These are phyloP conservation scores for Dinoponera quadriceps DNA, from an alignment of 1,140 invertebrate species.

Conservation along the genomic window DNA sequence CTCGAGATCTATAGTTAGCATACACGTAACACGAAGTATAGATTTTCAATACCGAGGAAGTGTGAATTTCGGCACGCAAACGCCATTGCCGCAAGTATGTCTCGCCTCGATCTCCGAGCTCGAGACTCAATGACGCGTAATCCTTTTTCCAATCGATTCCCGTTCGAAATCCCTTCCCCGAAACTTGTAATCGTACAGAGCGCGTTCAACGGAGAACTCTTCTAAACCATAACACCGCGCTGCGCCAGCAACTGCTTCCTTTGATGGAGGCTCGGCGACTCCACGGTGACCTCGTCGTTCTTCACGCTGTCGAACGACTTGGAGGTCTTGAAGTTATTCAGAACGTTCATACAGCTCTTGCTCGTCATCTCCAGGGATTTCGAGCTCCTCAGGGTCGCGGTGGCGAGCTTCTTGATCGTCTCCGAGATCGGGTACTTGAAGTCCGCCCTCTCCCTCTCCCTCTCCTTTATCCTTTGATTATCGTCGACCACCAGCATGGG, in stretches of 20 bases:
- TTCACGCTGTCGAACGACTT: slow-evolving; percentile 77
- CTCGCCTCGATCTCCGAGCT: too few relatives aligned
- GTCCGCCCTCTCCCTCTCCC: slow-evolving; percentile 77
- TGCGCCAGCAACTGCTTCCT: slow-evolving; percentile 83
- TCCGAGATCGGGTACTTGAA: slow-evolving; percentile 84
- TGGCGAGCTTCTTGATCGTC: slow-evolving; percentile 83
- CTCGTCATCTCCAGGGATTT: slow-evolving; percentile 81
- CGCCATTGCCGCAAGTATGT: too few relatives aligned
- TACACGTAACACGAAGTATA: too few relatives aligned
- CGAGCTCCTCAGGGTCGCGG: slow-evolving; percentile 81
- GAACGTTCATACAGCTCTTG: slow-evolving; percentile 77
- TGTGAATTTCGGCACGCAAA: too few relatives aligned
- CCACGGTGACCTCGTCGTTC: slow-evolving; percentile 73
- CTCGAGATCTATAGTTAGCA: too few relatives aligned
- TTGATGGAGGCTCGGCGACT: slow-evolving; percentile 84
- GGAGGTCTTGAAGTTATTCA: slow-evolving; percentile 78
- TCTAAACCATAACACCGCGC: slow-evolving; percentile 82
- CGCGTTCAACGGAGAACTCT: not conserved
- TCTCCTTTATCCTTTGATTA: slow-evolving; percentile 75
- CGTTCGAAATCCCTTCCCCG: not conserved
- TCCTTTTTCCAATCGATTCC: slow-evolving; percentile 2
- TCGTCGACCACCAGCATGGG: slow-evolving; percentile 45
- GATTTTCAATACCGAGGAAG: too few relatives aligned
- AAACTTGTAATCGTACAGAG: slow-evolving; percentile 16
- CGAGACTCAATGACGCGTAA: too few relatives aligned